Evolutionary conservation across 2,888 invertebrate genomes (phyloP).

Genomic region (Lutraria lutraria): DNA sequence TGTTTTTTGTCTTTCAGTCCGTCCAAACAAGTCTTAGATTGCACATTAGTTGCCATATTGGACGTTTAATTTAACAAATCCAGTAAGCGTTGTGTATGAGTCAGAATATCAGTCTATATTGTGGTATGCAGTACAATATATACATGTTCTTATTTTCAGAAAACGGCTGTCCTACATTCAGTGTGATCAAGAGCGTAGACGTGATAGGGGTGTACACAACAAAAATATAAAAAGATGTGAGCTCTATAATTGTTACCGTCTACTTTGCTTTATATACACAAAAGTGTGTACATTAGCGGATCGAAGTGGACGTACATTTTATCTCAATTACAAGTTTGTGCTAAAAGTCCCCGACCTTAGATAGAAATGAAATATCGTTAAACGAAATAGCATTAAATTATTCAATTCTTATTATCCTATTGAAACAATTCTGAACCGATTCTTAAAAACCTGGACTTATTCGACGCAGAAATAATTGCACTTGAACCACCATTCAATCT

Average conservation of each 20-base stretch:
- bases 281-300: background rate
- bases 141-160: background rate
- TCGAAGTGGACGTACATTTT: background rate
- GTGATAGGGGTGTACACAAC: background rate
- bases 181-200: background rate
- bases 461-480: no score
- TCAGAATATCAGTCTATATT: background rate
- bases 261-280: background rate
- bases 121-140: background rate
- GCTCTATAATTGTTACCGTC: background rate
- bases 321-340: background rate
- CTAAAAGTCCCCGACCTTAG: no score
- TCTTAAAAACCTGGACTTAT: no score
- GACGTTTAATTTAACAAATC: background rate
- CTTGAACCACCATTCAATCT: no score
- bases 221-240: no score
- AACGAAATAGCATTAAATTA: no score
- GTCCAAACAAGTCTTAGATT: background rate
- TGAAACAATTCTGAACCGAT: no score
- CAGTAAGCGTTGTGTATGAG: background rate
- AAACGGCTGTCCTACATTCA: slow-evolving; percentile 8
- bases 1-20: background rate
- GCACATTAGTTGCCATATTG: background rate
- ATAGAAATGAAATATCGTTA: no score
- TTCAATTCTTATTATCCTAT: no score